phyloP scores from a whole-genome alignment of 92 coral and sea anemone species.

The Isaurus tuberculatus region DNA sequence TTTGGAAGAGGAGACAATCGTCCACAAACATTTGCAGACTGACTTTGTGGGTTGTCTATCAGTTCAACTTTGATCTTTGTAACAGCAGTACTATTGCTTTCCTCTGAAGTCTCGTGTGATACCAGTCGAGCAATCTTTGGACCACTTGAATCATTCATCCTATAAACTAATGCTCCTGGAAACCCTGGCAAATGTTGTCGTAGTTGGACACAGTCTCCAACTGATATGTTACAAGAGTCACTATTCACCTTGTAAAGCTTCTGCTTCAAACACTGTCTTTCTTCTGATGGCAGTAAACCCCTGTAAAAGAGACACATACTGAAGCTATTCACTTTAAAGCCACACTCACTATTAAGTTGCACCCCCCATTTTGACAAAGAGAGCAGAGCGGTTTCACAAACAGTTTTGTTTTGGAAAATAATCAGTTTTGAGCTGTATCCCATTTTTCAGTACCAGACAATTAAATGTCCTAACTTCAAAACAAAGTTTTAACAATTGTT shows the following conservation, averaged over 20 bases:
- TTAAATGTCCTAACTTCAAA: no score
- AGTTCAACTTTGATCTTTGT: conserved; percentile 82
- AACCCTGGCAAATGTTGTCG: conserved; percentile 86
- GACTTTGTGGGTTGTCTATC: not conserved
- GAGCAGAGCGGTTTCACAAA: no score
- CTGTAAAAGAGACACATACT: conserved; percentile 41
- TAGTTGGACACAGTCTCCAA: conserved; percentile 82
- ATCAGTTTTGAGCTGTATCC: no score
- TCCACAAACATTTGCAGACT: not conserved
- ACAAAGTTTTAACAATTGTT: no score
- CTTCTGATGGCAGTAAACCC: conserved; percentile 91
- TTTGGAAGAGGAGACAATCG: conserved; percentile 19
- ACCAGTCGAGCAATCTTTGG: conserved; percentile 79
- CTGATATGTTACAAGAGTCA: conserved; percentile 67
- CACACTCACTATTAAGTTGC: no score
- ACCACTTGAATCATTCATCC: conserved; percentile 72
- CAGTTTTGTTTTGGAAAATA: no score
- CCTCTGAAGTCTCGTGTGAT: conserved; percentile 74
- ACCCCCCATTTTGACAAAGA: no score
- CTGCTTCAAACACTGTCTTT: conserved; percentile 86
- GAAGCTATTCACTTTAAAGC: no score
- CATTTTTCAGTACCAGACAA: no score
- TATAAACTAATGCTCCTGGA: conserved; percentile 92
- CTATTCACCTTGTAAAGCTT: conserved; percentile 79
- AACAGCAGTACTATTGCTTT: conserved; percentile 60